Conservation (phyloP, 2,797 vertebrate species). For the Pagetopsis macropterus region DNA sequence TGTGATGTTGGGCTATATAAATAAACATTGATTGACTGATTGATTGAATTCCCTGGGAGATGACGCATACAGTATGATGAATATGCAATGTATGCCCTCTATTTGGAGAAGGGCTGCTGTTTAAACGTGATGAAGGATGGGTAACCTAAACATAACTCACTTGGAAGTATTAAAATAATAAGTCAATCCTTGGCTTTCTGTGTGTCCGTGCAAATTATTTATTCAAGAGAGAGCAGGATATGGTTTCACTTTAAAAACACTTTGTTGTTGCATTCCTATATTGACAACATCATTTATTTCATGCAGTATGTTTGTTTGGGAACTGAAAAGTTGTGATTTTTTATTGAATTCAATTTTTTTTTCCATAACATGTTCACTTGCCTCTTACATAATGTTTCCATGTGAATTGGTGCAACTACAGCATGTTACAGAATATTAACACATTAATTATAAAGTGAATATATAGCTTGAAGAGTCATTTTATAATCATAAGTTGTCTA, state of each 20-base stretch:
- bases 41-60: constrained; percentile 55
- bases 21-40: too few species aligned
- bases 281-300: constrained; percentile 2
- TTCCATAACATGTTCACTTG: background rate
- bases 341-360: background rate
- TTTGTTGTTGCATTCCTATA: constrained; percentile 11
- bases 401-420: constrained; percentile 3
- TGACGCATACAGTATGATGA: constrained; percentile 63
- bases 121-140: constrained; percentile 32
- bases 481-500: background rate
- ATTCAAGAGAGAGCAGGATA: background rate
- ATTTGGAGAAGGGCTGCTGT: constrained; percentile 30
- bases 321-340: too few species aligned
- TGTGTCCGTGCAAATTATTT: constrained; percentile 1
- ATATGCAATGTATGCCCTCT: constrained; percentile 63
- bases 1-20: too few species aligned
- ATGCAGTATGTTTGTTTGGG: background rate
- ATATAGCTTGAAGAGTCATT: too few species aligned
- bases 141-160: constrained; percentile 34
- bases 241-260: constrained; percentile 18
- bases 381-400: background rate
- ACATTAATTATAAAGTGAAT: too few species aligned
- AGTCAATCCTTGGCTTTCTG: constrained; percentile 10
- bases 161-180: constrained; percentile 38
- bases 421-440: too few species aligned